Base-by-base conservation (phyloP, 2,113 vertebrate species). In the Chaetura pelagica region DNA sequence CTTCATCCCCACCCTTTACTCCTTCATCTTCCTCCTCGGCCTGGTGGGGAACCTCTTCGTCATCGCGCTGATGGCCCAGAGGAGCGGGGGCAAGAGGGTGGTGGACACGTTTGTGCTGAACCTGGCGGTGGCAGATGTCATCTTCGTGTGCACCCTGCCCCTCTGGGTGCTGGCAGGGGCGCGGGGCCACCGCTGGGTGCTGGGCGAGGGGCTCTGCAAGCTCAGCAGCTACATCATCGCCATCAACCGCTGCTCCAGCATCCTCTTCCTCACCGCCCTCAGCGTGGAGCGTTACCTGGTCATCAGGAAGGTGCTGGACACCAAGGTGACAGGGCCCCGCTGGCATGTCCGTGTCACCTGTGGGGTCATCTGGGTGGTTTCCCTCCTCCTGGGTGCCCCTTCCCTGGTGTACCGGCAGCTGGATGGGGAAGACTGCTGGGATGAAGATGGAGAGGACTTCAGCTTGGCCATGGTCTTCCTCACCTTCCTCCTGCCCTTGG, bases 91-190 rank as follows among this genome's bases (percentile, higher is more conserved):
- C 6, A 97, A 96, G 52, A 98, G 98, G 54, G 95, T 98, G 61
- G 98, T 99, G 84, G 99, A 99, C 95, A 99, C 97, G 5, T 99
- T 99, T 32, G 97, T 99, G 46, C 38, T 98, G 84, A 98, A 99
- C 94, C 97, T 99, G 95, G 99, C 98, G 1, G 58, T 98, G 71
- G 99, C 99, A 0, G 99, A 99, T 80, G 97, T 99, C 35, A 20
- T 98, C 75, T 98, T 99, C 7, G 97, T 99, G 89, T 80, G 98
- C 79, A 99, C 98, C 1, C 90, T 99, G 94, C 99, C 99, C 2
- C 91, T 99, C 40, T 99, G 99, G 99, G 98, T 98, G 10, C 30
- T 62, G 24, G 97, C 98, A 2, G 97, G 97, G 29, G 90, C 93
- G 7, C 84, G 59, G n/a, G 61, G 90, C 3, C 94, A 96, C 80